A percentile compares a stretch with the other conserved stretches of the same genome.
Conservation (phyloP, 2,113 vertebrate genomes). For the rat (Rattus norvegicus) region GRCr8 NC_086019.1:30857001-30857500, state of each 20-base stretch:
- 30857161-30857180: background rate
- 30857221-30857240: background rate
- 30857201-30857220: conserved; percentile 57
- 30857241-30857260: background rate
- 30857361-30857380: background rate
- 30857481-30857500: conserved; percentile 87
- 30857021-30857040: background rate
- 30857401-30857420: background rate
- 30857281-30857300: background rate
- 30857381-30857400: accelerated
- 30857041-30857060: background rate
- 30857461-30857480: conserved; percentile 59
- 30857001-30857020: background rate
- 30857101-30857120: background rate
- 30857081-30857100: background rate
- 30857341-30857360: background rate
- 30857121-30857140: background rate
- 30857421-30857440: background rate
- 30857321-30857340: background rate
- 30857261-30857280: background rate
- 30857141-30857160: background rate
- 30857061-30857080: background rate
- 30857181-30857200: background rate
- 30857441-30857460: background rate
- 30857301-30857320: background rate